Evolutionary conservation across 1,140 invertebrate genomes (phyloP).

Genomic region (Protaetia brevitarsis): DNA sequence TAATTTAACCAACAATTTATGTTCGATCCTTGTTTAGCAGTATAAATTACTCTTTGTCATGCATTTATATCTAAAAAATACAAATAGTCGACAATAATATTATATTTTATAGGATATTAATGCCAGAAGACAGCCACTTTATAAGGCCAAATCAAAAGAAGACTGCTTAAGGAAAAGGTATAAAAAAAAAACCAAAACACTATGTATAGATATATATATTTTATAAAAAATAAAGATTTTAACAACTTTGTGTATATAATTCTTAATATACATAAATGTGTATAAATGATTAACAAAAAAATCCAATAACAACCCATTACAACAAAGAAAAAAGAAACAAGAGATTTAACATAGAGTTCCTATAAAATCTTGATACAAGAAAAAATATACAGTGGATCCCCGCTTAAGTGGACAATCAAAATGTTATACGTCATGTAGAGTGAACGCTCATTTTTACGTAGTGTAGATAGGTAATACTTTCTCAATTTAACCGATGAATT

Average conservation of each 20-base stretch:
- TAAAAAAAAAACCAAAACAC: not conserved
- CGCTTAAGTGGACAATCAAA: no score
- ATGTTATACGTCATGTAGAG: no score
- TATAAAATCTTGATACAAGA: not conserved
- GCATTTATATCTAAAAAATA: no score
- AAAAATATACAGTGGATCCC: no score
- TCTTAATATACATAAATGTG: not conserved
- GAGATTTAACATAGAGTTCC: constrained; percentile 2
- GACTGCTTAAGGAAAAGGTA: not conserved
- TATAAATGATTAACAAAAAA: constrained; percentile 5
- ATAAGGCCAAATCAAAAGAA: constrained; percentile 44
- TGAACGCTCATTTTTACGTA: no score
- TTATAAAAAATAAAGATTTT: constrained; percentile 17
- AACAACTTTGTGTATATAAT: not conserved
- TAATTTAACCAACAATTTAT: not conserved
- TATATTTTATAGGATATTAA: constrained; percentile 35
- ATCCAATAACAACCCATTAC: not conserved
- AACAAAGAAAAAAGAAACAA: not conserved
- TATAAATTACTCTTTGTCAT: no score
- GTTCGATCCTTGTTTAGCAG: constrained; percentile 35
- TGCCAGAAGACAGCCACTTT: constrained; percentile 46
- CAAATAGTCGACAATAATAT: no score
- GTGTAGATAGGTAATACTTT: no score
- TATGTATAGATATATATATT: not conserved
- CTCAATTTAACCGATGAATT: no score